These are phyloP conservation scores for Henricia sp. DNA, from an alignment of 53 echinoderm and acorn worm genomes.

Conservation along the genomic window DNA sequence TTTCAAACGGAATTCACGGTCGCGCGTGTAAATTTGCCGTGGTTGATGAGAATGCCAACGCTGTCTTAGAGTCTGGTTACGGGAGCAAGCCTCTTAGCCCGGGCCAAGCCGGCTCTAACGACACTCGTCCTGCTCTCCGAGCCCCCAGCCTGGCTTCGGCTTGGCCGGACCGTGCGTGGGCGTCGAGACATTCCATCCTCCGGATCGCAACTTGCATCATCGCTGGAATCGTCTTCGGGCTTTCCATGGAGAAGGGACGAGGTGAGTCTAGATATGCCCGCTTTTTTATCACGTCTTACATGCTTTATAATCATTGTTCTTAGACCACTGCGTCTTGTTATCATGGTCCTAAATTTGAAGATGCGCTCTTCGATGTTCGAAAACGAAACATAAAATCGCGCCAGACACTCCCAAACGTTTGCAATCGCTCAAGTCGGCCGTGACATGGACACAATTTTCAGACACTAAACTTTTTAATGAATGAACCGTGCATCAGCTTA, in stretches of 20 bases:
- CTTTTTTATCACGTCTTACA: too few relatives aligned
- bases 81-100: background rate
- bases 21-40: background rate
- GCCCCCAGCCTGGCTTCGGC: background rate
- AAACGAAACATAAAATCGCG: too few relatives aligned
- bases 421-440: too few relatives aligned
- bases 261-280: too few relatives aligned
- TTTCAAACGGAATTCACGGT: conserved; percentile 3
- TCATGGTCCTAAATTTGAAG: too few relatives aligned
- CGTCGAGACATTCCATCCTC: background rate
- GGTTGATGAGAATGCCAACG: conserved; percentile 26
- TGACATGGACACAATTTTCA: too few relatives aligned
- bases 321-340: too few relatives aligned
- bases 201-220: conserved; percentile 46
- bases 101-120: background rate
- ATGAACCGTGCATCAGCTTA: too few relatives aligned
- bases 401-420: too few relatives aligned
- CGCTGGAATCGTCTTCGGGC: conserved; percentile 86
- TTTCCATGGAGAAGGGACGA: conserved; percentile 91
- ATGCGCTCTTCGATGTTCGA: too few relatives aligned
- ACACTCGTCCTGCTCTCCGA: background rate
- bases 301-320: too few relatives aligned
- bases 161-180: background rate
- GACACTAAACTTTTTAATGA: too few relatives aligned
- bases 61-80: background rate